Base-by-base conservation (phyloP, 2,113 vertebrate genomes). In the Orthonyx spaldingii region DNA sequence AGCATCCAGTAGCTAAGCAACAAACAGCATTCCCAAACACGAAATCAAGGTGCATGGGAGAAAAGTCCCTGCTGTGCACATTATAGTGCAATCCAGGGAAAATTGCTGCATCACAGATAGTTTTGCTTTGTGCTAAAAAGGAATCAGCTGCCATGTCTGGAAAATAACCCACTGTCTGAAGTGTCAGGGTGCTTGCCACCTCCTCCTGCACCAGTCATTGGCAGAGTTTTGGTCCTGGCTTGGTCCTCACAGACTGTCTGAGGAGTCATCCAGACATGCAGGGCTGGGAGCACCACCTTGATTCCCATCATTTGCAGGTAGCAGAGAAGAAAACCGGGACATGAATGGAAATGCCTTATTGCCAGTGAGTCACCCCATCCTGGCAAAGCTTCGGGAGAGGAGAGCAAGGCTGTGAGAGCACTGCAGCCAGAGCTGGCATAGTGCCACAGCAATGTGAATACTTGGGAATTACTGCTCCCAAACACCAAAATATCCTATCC, bases 11-110 rank as follows among this genome's bases (percentile, higher is more conserved):
- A 96, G 76, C 94, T 95, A 97, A 89, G 94, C 94, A 97, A 97
- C 84, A 96, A 94, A 94, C 86, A 94, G 91, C 95, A 93, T 96
- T 86, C 84, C 89, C 94, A 61, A 96, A 95, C 76, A 96, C 56
- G 30, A 96, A 97, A 95, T 92, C 82, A 61, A 94, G 82, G 65
- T 94, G 59, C 74, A 84, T 8, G 22, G 87, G 92, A 84, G 39
- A 94, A 96, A 96, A 97, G 90, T 39, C 8, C 53, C 64, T 6
- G 7, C 60, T 78, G 90, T 0, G 47, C 79, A 11, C 78, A 63
- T 90, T 79, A 78, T 22, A 91, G 89, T 9, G 32, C 79, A 90
- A 96, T 94, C 89, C 70, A 63, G 92, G 23, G 41, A 85, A 97
- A 96, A 97, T 35, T 93, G 93, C 87, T 86, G 86, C 90, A 93